Evolutionary conservation across 2,797 vertebrate species (phyloP), one percentile per base, ranked within the genome.

Genomic region (Lepilemur septentrionalis): DNA sequence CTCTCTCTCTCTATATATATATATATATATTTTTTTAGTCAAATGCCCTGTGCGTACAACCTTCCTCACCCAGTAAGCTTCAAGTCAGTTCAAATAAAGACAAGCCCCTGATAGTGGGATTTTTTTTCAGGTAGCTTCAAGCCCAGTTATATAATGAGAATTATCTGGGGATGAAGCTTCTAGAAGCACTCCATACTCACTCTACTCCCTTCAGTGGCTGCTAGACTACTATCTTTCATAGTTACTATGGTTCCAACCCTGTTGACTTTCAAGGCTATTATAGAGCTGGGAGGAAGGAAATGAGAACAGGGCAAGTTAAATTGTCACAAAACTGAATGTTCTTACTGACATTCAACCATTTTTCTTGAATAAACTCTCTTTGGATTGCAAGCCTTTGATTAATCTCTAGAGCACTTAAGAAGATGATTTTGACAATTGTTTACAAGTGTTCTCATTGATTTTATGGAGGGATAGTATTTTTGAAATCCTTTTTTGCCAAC

Each of bases 341-440:
- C 48, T 91, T 59, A 82, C 6, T 48, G 43, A 67, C 32, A 90
- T 52, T 83, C 13, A 63, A 80, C 6, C 32, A 88, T n/a, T 55
- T 91, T 83, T 90, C 65, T 83, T 86, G 23, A 89, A 72, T 91
- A 78, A 70, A 93, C 12, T 82, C 17, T 76, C 2, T 28, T 79
- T 83, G 18, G 25, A 57, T 30, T 80, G 9, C 5, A 81, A 88
- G 3, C 18, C n/a, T 91, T 87, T 76, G 13, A 9, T 72, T 93
- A 76, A 82, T 95, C 93, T 95, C 22, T 35, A 70, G 9, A 72
- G 25, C 55, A 65, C 48, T 73, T 90, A 52, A 94, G 79, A 91
- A 81, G 41, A 85, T 52, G 2, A 80, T 55, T 88, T 93, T 80
- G 35, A 94, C 46, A 70, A 61, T 61, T 91, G 43, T 67, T 94